Evolutionary conservation across 2,797 vertebrate species (phyloP).

Genomic region (Sylvia borin): DNA sequence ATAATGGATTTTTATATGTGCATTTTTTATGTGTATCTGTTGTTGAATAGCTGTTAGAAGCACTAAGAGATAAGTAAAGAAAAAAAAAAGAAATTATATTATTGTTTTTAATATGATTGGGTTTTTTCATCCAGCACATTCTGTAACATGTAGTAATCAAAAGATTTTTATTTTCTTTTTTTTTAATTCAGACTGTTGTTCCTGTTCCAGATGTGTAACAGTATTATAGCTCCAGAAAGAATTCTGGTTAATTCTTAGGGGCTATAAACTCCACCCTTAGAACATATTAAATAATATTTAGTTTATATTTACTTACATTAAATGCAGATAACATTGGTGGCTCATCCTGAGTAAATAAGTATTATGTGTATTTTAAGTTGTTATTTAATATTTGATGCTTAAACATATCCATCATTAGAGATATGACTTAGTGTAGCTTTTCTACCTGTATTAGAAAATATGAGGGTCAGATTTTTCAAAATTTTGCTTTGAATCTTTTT

Average conservation of each 20-base stretch:
- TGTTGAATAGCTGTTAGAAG: not conserved
- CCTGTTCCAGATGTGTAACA: not conserved
- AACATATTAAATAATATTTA: not conserved
- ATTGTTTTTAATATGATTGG: not conserved
- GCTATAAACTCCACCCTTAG: not conserved
- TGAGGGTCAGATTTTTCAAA: not conserved
- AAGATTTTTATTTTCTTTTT: not conserved
- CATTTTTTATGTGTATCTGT: not conserved
- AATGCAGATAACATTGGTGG: not conserved
- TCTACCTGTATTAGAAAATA: not conserved
- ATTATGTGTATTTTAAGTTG: not conserved
- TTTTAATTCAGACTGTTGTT: not conserved
- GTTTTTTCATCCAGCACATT: not conserved
- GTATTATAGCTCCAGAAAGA: not conserved
- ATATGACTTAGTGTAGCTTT: not conserved
- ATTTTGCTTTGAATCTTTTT: not conserved
- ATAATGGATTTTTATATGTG: not conserved
- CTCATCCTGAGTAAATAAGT: not conserved
- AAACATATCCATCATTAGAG: not conserved
- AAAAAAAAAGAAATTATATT: not conserved
- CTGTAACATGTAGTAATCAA: not conserved
- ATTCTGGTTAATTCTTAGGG: not conserved
- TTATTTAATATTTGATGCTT: not conserved
- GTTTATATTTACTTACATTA: not conserved
- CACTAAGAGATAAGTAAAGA: not conserved